phyloP scores from a whole-genome alignment of 37 sponge, comb jelly and placozoan genomes.

The Halichondria panicea region DNA sequence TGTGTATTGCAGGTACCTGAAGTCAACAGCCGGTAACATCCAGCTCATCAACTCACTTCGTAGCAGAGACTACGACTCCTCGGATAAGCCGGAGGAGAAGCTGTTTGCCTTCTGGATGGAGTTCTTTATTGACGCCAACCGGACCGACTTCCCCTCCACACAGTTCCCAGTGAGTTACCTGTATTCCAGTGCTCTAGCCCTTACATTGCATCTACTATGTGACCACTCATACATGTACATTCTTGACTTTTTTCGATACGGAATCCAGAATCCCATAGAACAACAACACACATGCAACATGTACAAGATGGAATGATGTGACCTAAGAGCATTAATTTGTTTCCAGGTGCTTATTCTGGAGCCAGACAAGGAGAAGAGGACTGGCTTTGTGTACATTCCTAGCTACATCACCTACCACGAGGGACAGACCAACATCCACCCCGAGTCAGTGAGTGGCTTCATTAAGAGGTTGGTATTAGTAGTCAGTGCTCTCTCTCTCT shows the following conservation, averaged over 20 bases:
- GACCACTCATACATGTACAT: too few species aligned
- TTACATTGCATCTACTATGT: not conserved
- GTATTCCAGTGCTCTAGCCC: not conserved
- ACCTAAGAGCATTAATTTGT: too few species aligned
- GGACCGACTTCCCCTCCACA: conserved; percentile 5
- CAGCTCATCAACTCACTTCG: conserved; percentile 57
- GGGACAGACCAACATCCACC: too few species aligned
- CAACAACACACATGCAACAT: too few species aligned
- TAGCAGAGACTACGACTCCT: conserved; percentile 11
- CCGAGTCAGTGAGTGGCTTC: not conserved
- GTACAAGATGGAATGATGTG: too few species aligned
- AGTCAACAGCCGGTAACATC: conserved; percentile 76
- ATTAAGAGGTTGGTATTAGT: not conserved
- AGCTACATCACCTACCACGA: conserved; percentile 63
- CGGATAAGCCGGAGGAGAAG: conserved; percentile 22
- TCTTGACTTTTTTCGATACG: too few species aligned
- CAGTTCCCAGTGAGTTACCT: conserved; percentile 56
- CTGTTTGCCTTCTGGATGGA: conserved; percentile 82
- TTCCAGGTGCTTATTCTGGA: conserved; percentile 57
- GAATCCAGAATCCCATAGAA: too few species aligned
- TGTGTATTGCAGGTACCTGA: conserved; percentile 70
- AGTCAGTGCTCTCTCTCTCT: too few species aligned
- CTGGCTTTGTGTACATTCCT: conserved; percentile 54
- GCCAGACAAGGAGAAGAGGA: conserved; percentile 26
- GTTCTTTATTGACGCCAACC: conserved; percentile 67